These are phyloP conservation scores for Diachasma alloeum DNA, from an alignment of 1,140 invertebrate species.

Conservation along the genomic window DNA sequence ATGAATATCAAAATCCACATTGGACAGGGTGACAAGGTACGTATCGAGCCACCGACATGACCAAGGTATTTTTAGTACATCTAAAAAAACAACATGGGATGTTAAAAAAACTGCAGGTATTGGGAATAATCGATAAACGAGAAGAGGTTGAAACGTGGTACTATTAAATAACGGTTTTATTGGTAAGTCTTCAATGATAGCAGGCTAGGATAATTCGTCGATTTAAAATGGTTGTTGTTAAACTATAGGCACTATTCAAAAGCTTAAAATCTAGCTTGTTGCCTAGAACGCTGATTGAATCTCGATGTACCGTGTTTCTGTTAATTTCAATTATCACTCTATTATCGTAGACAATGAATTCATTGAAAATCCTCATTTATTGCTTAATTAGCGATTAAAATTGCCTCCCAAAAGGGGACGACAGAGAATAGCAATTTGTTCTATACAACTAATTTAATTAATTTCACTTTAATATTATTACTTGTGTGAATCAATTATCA, in stretches of 20 bases:
- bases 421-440: not conserved
- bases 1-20: not conserved
- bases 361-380: not conserved
- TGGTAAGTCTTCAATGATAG: constrained; percentile 10
- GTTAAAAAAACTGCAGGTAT: not conserved
- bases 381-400: not conserved
- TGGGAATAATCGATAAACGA: not conserved
- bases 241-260: constrained; percentile 56
- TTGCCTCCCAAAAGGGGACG: not conserved
- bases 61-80: not conserved
- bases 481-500: not conserved
- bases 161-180: constrained; percentile 29
- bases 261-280: constrained; percentile 50
- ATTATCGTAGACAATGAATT: not conserved
- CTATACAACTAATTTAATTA: constrained; percentile 3
- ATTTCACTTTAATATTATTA: not conserved
- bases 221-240: constrained; percentile 1
- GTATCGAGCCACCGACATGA: not conserved
- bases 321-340: constrained; percentile 14
- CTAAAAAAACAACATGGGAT: not conserved
- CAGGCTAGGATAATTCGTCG: not conserved
- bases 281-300: constrained; percentile 35
- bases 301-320: constrained; percentile 37
- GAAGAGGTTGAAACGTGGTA: not conserved
- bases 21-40: not conserved